A percentile compares a stretch with the other conserved stretches of the same genome.
Evolutionary conservation across 2,113 vertebrate species (phyloP).

Genomic region (Trachemys scripta): DNA sequence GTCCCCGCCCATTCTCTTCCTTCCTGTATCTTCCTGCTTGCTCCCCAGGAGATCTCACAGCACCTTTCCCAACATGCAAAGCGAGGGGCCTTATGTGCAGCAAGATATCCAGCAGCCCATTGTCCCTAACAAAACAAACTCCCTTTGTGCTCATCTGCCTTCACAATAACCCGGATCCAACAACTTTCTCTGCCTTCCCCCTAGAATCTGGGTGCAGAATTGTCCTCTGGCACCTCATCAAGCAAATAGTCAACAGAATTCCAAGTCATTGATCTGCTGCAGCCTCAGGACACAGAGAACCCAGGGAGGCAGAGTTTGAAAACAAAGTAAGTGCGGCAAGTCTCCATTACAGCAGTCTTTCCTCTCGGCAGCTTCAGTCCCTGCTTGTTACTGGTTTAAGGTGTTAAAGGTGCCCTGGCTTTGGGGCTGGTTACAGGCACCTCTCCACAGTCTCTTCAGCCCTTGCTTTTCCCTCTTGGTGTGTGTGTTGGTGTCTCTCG

Average conservation of each 20-base stretch:
- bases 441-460: rapidly evolving
- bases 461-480: not conserved
- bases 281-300: not conserved
- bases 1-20: not conserved
- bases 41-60: no score
- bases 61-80: not conserved
- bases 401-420: not conserved
- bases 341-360: not conserved
- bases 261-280: not conserved
- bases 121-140: not conserved
- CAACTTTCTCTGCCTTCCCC: not conserved
- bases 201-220: not conserved
- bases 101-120: constrained; percentile 2
- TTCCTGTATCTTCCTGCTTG: not conserved
- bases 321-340: not conserved
- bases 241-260: not conserved
- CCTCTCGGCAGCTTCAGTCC: not conserved
- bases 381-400: not conserved
- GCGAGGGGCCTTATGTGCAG: not conserved
- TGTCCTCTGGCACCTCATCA: not conserved
- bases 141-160: not conserved
- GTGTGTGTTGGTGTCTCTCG: not conserved
- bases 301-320: rapidly evolving
- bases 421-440: not conserved
- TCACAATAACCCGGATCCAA: not conserved